Percentiles rank a stretch among this genome's conserved stretches.
phyloP scores from a whole-genome alignment of 2,113 vertebrate species.

The Tyrannus savana region DNA sequence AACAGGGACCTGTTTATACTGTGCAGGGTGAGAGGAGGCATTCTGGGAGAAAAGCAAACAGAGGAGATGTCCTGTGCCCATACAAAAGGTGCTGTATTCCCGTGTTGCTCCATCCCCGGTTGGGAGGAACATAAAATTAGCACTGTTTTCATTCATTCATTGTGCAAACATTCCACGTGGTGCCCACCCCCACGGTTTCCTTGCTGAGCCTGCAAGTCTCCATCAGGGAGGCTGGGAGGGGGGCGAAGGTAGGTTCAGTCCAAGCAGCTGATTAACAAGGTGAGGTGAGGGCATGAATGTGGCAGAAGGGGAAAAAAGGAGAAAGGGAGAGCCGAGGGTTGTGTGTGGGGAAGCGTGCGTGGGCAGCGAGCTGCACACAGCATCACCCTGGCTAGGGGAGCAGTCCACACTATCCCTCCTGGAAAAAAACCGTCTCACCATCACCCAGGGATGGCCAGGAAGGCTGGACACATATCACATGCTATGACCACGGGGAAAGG shows the following conservation, averaged over 20 bases:
- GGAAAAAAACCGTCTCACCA: not conserved
- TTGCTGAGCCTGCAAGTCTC: slow-evolving; percentile 9
- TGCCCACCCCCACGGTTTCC: not conserved
- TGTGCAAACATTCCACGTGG: not conserved
- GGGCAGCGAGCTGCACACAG: not conserved
- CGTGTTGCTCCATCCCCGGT: not conserved
- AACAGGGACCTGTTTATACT: slow-evolving; percentile 45
- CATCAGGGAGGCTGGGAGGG: not conserved
- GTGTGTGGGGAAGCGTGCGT: not conserved
- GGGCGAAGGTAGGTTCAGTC: not conserved
- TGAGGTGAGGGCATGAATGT: not conserved
- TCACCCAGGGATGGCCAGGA: not conserved
- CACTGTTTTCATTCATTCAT: slow-evolving; percentile 33
- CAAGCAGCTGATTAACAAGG: slow-evolving; percentile 9
- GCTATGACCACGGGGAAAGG: not conserved
- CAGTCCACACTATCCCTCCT: accelerated
- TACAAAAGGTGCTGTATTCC: slow-evolving; percentile 58
- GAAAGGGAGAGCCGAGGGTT: not conserved
- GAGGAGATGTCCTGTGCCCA: not conserved
- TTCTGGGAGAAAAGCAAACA: slow-evolving; percentile 61
- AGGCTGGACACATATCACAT: accelerated
- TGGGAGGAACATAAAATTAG: slow-evolving; percentile 25
- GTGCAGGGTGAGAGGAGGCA: not conserved
- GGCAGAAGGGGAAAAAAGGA: not conserved
- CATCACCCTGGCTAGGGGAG: not conserved